A percentile compares a stretch with the other conserved stretches of the same genome.
Evolutionary conservation across 2,888 invertebrate species (phyloP).

Genomic region (Acanthopleura granulata): DNA sequence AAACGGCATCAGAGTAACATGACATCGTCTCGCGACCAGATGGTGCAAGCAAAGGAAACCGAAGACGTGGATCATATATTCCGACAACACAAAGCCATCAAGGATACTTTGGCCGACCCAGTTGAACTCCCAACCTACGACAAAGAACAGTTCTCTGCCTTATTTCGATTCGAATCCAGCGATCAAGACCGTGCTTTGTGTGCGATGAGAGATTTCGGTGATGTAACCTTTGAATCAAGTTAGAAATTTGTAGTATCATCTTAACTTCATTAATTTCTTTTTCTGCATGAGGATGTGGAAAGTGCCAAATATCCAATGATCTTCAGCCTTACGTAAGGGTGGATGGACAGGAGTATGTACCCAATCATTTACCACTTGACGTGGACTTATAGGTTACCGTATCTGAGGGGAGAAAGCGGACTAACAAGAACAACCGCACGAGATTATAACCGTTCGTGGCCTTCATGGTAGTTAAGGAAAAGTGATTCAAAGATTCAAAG

Average conservation of each 20-base stretch:
- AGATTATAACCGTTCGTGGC: too few relatives aligned
- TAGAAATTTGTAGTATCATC: neutral
- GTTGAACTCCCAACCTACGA: slow-evolving; percentile 50
- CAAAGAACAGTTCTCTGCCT: slow-evolving; percentile 54
- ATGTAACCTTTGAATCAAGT: slow-evolving; percentile 40
- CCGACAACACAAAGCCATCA: slow-evolving; percentile 51
- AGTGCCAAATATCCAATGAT: slow-evolving; percentile 9
- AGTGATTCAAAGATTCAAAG: too few relatives aligned
- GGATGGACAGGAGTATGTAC: neutral
- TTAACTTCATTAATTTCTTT: neutral
- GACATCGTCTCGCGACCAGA: slow-evolving; percentile 44
- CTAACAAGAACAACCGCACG: too few relatives aligned
- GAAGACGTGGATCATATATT: slow-evolving; percentile 57
- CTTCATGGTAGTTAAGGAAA: too few relatives aligned
- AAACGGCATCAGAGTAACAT: slow-evolving; percentile 46
- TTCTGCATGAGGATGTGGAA: neutral
- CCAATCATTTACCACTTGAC: too few relatives aligned
- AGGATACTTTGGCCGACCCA: slow-evolving; percentile 45
- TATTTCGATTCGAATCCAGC: slow-evolving; percentile 56
- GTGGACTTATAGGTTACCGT: too few relatives aligned
- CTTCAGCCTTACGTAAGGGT: neutral
- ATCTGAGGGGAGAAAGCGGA: too few relatives aligned
- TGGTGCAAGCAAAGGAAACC: slow-evolving; percentile 48
- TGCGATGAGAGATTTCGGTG: slow-evolving; percentile 51
- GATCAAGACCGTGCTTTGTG: slow-evolving; percentile 47